Evolutionary conservation across 2,888 invertebrate genomes (phyloP), one percentile per base, ranked within the genome.

Genomic region (Latrodectus elegans): DNA sequence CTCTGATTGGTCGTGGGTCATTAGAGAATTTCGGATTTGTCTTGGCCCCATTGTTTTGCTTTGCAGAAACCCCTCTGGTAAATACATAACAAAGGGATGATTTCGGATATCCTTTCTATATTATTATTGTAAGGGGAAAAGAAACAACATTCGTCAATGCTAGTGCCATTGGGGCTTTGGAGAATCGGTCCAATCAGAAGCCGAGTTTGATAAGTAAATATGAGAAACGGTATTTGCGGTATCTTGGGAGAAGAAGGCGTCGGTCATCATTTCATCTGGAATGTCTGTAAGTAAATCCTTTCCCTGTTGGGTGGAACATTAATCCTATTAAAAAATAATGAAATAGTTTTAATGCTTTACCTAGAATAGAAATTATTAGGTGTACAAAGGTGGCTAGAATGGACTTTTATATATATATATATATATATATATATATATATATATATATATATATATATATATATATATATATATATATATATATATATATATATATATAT

Each of bases 1-100:
- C 22, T 51, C 55, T 73, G 73, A 73, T 73, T 73, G 73, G 73
- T 14, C 17, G n/a, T 9, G 8, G 73, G 73, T 73, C 73, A 73
- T 73, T 73, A 55, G 73, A 73, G 73, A 73, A 73, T 73, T 53
- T 53, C 53, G 17, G 14, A 22, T 17, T 73, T 55, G 38, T 38
- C 38, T 22, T 26, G 17, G 73, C 17, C 22, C 22, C 53, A 22
- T 17, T 14, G 55, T 49, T 71, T 53, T 53, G 14, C 11, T n/a
- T 55, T 51, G 10, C 17, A 26, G 11, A 68, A 68, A 17, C 67
- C 22, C 53, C 14, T 22, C 53, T 73, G 53, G 53, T 17, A 73
- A 73, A 55, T 17, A 55, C 26, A 49, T 53, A 73, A 73, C 73
- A 55, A 55, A 73, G 22, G 26, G 73, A 73, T 73, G 51, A 73